These are phyloP conservation scores for Syngnathus acus DNA, from an alignment of 2,797 vertebrate species.

Conservation along the genomic window DNA sequence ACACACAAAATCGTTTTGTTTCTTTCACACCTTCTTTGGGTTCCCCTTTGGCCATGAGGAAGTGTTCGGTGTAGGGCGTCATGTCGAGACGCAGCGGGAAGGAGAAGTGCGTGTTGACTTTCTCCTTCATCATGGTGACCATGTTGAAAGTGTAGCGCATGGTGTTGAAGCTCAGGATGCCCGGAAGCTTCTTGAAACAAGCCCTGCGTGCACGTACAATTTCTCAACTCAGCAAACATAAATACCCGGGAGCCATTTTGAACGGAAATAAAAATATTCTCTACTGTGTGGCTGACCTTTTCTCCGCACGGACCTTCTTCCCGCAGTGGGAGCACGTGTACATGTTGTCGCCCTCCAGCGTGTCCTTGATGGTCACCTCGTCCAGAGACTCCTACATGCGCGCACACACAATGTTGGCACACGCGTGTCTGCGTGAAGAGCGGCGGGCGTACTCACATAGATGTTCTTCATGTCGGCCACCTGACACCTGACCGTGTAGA, in stretches of 20 bases:
- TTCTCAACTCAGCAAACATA: too few species aligned
- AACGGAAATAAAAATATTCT: too few species aligned
- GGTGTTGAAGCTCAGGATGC: slow-evolving; percentile 98
- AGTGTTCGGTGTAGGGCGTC: slow-evolving; percentile 98
- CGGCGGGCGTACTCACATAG: slow-evolving; percentile 76
- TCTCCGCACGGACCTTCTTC: slow-evolving; percentile 95
- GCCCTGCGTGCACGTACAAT: slow-evolving; percentile 66
- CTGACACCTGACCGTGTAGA: slow-evolving; percentile 96
- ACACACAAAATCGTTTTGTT: neutral
- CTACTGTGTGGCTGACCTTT: slow-evolving; percentile 69
- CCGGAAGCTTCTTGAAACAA: slow-evolving; percentile 96
- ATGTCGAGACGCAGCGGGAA: slow-evolving; percentile 96
- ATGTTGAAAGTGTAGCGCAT: slow-evolving; percentile 99
- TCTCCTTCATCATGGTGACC: slow-evolving; percentile 99
- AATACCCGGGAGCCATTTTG: too few species aligned
- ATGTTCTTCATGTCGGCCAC: slow-evolving; percentile 99
- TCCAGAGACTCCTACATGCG: slow-evolving; percentile 86
- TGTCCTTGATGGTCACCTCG: slow-evolving; percentile 98
- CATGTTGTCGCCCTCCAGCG: slow-evolving; percentile 98
- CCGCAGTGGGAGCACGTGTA: slow-evolving; percentile 98
- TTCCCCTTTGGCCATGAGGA: slow-evolving; percentile 96
- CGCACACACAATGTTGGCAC: neutral
- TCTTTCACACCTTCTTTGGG: slow-evolving; percentile 80
- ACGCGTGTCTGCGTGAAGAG: neutral
- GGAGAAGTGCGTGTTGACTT: slow-evolving; percentile 98